Evolutionary conservation across 2,888 invertebrate genomes (phyloP).

Genomic region (Nomada goodeniana): DNA sequence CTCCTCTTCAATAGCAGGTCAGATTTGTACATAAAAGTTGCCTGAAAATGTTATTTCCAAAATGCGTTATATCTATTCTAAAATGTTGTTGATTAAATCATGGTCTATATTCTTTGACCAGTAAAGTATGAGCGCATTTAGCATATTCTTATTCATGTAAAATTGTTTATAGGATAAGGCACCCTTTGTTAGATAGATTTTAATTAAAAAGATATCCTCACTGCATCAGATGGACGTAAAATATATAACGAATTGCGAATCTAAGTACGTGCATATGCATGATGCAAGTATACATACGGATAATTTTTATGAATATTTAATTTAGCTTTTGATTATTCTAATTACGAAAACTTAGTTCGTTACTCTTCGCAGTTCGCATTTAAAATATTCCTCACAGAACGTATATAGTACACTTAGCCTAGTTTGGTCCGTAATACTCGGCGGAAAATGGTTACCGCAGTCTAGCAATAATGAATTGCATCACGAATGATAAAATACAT

Average conservation of each 20-base stretch:
- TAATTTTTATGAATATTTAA: background rate
- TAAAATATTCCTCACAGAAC: slow-evolving; percentile 8
- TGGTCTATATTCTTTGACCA: too few species aligned
- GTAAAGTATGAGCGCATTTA: too few species aligned
- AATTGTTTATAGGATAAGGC: too few species aligned
- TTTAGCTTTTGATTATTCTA: slow-evolving; percentile 1
- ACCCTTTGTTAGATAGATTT: too few species aligned
- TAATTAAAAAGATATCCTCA: too few species aligned
- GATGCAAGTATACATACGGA: background rate
- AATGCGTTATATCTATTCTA: too few species aligned
- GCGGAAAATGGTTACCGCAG: slow-evolving; percentile 2
- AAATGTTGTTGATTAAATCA: too few species aligned
- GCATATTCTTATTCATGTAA: too few species aligned
- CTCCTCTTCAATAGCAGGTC: background rate
- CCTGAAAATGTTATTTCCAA: background rate
- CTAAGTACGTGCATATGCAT: background rate
- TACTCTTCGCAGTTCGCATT: slow-evolving; percentile 5
- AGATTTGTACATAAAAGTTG: background rate
- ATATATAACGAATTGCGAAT: too few species aligned
- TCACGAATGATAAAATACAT: background rate
- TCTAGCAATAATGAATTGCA: background rate
- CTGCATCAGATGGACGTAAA: too few species aligned
- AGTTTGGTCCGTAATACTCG: slow-evolving; percentile 7
- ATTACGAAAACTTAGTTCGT: slow-evolving; percentile 10
- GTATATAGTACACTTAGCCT: slow-evolving; percentile 10